These are phyloP conservation scores for Oxytorus armatus DNA, from an alignment of 2,888 invertebrate genomes.

Conservation along the genomic window DNA sequence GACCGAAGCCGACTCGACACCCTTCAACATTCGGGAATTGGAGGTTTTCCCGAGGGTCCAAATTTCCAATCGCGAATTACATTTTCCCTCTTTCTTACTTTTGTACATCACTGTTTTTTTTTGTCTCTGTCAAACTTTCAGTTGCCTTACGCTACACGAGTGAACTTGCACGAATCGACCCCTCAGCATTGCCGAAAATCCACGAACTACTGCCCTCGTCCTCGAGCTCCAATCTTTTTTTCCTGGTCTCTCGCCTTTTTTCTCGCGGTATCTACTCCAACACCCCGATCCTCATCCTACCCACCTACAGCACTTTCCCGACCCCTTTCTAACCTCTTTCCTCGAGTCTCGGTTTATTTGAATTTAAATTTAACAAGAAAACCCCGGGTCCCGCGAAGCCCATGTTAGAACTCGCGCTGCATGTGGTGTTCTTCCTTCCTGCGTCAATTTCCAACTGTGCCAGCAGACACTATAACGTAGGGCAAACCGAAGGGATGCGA, in stretches of 20 bases:
- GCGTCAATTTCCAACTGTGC: slow-evolving; percentile 37
- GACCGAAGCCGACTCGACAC: background rate
- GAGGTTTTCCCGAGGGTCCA: slow-evolving; percentile 25
- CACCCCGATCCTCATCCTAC: slow-evolving; percentile 16
- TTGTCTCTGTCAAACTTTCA: slow-evolving; percentile 53
- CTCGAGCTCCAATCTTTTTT: slow-evolving; percentile 64
- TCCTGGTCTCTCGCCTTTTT: slow-evolving; percentile 44
- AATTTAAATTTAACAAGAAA: slow-evolving; percentile 79
- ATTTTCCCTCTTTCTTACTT: slow-evolving; percentile 11
- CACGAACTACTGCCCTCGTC: slow-evolving; percentile 17
- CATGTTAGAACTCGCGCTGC: background rate
- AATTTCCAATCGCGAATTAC: slow-evolving; percentile 22
- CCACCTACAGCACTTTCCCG: slow-evolving; percentile 62
- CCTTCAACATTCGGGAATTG: slow-evolving; percentile 26
- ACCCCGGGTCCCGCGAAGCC: slow-evolving; percentile 28
- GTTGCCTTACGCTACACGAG: slow-evolving; percentile 49
- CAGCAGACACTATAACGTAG: slow-evolving; percentile 13
- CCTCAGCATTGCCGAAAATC: slow-evolving; percentile 15
- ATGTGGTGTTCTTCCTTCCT: slow-evolving; percentile 13
- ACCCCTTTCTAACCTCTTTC: slow-evolving; percentile 55
- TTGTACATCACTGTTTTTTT: background rate
- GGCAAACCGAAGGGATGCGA: slow-evolving; percentile 37
- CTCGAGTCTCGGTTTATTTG: slow-evolving; percentile 75
- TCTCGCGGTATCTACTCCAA: slow-evolving; percentile 18
- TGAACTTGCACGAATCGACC: slow-evolving; percentile 24